Base-by-base conservation (phyloP, 2,888 invertebrate species). In the Nesidiocoris tenuis region DNA sequence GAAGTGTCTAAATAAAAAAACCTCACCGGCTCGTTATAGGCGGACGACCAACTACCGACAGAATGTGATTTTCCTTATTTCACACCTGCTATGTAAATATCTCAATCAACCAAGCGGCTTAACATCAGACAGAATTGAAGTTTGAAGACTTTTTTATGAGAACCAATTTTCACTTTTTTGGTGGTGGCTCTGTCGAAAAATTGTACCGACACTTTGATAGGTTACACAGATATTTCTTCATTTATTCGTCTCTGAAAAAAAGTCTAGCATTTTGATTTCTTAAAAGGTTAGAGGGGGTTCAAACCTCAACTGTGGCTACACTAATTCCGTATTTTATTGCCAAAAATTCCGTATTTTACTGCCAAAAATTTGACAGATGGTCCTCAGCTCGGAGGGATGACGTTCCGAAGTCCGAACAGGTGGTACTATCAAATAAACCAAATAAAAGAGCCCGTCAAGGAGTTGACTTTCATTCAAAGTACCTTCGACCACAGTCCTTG, bases 71-170 rank as follows among this genome's bases (percentile, higher is more conserved):
- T 12, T 12, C 39, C 39, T 39, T 39, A 3, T 39, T 67, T 67
- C 67, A 67, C 67, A 67, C 67, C 67, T 67, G 65, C 65, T 67
- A 67, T 67, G 67, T 67, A 67, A 67, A 67, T 67, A 67, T 55
- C 67, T 67, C 67, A 67, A 67, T 67, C 67, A 67, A 67, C 54
- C 54, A 56, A 54, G 67, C 67, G 67, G 67, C 54, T 17, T 9
- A 23, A 55, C 55, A 67, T 67, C 55, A 67, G 55, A 67, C 25
- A 65, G 65, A 25, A 63, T n/a, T n/a, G n/a, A n/a, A n/a, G n/a
- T n/a, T n/a, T n/a, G n/a, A n/a, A n/a, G n/a, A n/a, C n/a, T n/a
- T n/a, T n/a, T n/a, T n/a, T n/a, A n/a, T n/a, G n/a, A n/a, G n/a
- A n/a, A n/a, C n/a, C n/a, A n/a, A n/a, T n/a, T n/a, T n/a, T n/a